phyloP scores from a whole-genome alignment of 2,797 vertebrate genomes.

The Acomys russatus region DNA sequence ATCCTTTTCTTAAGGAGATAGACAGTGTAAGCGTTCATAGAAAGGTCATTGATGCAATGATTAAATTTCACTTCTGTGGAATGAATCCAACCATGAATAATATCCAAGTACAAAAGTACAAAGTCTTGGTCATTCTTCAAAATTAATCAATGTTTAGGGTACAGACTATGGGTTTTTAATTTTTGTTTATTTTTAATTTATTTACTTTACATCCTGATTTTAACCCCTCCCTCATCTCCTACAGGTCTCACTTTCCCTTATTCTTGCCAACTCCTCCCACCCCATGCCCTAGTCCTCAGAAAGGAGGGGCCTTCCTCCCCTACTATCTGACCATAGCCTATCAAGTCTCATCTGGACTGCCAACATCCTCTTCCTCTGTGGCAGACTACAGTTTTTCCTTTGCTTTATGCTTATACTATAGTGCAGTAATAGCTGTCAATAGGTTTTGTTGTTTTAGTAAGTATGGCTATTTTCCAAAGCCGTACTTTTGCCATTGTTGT shows the following conservation, averaged over 20 bases:
- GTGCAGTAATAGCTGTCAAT: background rate
- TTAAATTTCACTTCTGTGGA: background rate
- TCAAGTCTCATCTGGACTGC: no score
- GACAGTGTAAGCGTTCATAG: background rate
- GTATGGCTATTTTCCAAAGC: background rate
- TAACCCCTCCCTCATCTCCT: no score
- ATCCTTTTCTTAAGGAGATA: background rate
- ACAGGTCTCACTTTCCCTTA: no score
- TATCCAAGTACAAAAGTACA: no score
- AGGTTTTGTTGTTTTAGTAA: background rate
- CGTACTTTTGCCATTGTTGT: background rate
- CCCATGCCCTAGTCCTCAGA: no score
- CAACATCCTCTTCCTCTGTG: no score
- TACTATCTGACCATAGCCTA: no score
- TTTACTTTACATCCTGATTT: no score
- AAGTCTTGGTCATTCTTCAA: background rate
- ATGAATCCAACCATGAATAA: background rate
- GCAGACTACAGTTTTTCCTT: rapidly evolving
- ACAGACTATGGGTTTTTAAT: rapidly evolving
- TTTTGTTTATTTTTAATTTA: no score
- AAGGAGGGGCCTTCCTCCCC: no score
- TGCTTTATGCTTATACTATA: background rate
- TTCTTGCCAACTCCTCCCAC: no score
- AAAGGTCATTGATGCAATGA: no score
- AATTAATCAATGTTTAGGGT: rapidly evolving